These are phyloP conservation scores for Phainopepla nitens DNA, from an alignment of 2,113 vertebrate species.

Conservation along the genomic window DNA sequence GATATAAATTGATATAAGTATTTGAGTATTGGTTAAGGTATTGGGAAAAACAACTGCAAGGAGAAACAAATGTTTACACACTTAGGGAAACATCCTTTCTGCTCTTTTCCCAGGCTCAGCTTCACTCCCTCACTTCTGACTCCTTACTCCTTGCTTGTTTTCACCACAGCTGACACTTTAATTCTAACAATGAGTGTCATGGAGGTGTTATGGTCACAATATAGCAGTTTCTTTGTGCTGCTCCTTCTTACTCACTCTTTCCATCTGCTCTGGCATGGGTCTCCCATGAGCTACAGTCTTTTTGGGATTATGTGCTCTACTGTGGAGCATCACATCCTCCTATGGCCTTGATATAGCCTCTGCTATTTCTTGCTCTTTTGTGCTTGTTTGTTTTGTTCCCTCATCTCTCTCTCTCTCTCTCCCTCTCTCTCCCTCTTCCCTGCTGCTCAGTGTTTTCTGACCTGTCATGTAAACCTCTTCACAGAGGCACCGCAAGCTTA, in stretches of 20 bases:
- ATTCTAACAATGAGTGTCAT: neutral
- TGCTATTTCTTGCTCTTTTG: neutral
- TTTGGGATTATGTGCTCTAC: neutral
- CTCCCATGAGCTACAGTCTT: neutral
- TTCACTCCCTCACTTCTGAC: neutral
- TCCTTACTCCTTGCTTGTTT: neutral
- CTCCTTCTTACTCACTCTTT: neutral
- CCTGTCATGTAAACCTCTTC: neutral
- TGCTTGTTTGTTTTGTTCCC: neutral
- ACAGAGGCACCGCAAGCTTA: neutral
- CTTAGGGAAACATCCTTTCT: neutral
- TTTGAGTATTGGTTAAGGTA: neutral
- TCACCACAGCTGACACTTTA: neutral
- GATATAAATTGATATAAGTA: neutral
- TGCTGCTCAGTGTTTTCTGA: neutral
- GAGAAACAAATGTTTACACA: neutral
- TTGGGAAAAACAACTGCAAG: neutral
- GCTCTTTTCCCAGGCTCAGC: neutral
- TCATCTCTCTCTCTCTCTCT: neutral
- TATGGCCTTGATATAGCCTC: neutral
- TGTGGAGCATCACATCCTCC: neutral
- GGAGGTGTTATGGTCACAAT: neutral
- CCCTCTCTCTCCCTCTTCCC: no score
- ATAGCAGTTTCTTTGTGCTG: neutral
- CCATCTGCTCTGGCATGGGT: neutral